Evolutionary conservation across 2,797 vertebrate genomes (phyloP).

Genomic region (Notolepis coatsorum): DNA sequence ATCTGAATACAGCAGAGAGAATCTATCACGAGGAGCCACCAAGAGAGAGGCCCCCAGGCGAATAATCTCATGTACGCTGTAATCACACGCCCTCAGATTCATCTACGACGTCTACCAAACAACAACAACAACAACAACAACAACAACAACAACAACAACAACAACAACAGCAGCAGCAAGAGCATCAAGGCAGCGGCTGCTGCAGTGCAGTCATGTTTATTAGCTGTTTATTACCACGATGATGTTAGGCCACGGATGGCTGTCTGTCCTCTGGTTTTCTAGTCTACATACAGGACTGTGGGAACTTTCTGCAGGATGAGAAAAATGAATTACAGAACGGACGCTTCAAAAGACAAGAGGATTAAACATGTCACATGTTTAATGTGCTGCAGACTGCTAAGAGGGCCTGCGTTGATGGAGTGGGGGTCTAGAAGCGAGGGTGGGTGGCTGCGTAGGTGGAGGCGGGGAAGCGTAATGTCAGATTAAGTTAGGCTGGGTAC

Average conservation of each 20-base stretch:
- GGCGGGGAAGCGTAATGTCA: conserved; percentile 49
- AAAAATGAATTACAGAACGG: background rate
- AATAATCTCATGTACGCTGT: background rate
- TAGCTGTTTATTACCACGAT: background rate
- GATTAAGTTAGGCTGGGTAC: conserved; percentile 47
- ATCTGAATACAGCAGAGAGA: conserved; percentile 79
- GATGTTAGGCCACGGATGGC: background rate
- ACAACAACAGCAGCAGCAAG: background rate
- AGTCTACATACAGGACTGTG: background rate
- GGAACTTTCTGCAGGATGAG: conserved; percentile 14
- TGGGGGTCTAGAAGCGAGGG: conserved; percentile 24
- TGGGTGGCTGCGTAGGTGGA: conserved; percentile 26
- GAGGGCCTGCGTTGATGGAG: background rate
- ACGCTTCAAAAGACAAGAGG: background rate
- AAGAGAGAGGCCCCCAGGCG: background rate
- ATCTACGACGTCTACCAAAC: background rate
- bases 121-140: background rate
- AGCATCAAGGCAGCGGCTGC: background rate
- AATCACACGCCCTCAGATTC: background rate
- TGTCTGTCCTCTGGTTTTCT: background rate
- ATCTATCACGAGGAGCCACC: conserved; percentile 61
- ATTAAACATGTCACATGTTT: conserved; percentile 17
- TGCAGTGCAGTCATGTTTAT: conserved; percentile 6
- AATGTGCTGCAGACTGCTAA: conserved; percentile 12
- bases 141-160: conserved; percentile 1